Evolutionary conservation across 1,140 invertebrate genomes (phyloP).

Genomic region (Drosophila leontia): DNA sequence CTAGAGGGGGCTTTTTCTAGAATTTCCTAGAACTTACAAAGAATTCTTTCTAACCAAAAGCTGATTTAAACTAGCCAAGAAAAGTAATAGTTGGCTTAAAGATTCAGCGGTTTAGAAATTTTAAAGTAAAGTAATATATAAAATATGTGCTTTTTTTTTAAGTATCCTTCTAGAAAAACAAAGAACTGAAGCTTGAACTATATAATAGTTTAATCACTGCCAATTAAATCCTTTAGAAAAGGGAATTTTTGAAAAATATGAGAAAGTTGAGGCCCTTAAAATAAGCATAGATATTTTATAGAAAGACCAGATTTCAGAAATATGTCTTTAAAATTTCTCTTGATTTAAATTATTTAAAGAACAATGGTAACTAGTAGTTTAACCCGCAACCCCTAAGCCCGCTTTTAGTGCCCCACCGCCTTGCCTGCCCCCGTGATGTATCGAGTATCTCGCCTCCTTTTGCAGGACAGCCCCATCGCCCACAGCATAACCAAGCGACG

Average conservation of each 20-base stretch:
- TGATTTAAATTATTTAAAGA: background rate
- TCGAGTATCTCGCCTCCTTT: constrained; percentile 64
- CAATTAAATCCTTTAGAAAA: too few species aligned
- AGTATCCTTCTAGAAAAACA: background rate
- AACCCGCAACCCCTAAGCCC: constrained; percentile 26
- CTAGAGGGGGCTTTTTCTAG: background rate
- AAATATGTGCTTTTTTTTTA: too few species aligned
- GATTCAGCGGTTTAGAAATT: too few species aligned
- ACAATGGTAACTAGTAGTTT: background rate
- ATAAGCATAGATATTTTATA: too few species aligned
- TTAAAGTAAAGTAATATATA: too few species aligned
- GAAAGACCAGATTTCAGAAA: too few species aligned
- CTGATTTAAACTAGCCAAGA: background rate
- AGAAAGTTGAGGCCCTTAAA: background rate
- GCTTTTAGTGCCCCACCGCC: constrained; percentile 42
- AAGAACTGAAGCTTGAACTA: background rate
- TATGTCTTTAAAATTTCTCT: background rate
- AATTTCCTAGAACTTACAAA: background rate
- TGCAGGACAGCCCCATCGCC: constrained; percentile 86
- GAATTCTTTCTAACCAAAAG: background rate
- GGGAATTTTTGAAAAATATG: background rate
- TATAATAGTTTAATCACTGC: background rate
- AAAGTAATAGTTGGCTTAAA: background rate
- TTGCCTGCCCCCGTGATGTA: constrained; percentile 68
- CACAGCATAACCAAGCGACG: constrained; percentile 88